Conservation (phyloP, 2,888 invertebrate species). For the Alentia gelatinosa region DNA sequence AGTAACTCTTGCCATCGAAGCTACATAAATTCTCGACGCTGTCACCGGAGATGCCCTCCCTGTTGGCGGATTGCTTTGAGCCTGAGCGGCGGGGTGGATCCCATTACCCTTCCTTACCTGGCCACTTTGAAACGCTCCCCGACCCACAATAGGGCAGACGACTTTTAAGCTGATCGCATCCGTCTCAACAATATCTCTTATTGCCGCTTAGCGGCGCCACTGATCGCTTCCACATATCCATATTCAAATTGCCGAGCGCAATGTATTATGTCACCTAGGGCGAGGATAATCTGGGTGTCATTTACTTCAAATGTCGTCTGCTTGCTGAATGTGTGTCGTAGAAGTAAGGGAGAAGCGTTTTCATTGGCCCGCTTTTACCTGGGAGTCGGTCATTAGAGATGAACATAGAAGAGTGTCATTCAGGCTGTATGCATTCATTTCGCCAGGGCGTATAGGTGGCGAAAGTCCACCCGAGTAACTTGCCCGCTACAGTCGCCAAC, state of each 20-base stretch:
- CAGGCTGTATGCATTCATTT: neutral
- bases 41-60: neutral
- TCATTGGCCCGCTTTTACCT: neutral
- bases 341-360: too few relatives aligned
- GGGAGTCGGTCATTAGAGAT: neutral
- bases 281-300: neutral
- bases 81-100: neutral
- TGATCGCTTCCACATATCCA: neutral
- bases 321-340: neutral
- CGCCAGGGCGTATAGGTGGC: neutral
- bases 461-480: neutral
- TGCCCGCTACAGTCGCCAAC: neutral
- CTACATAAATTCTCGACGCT: neutral
- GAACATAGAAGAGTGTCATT: neutral
- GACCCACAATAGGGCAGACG: neutral
- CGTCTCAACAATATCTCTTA: too few relatives aligned
- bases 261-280: neutral
- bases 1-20: neutral
- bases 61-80: neutral
- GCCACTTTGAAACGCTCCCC: neutral
- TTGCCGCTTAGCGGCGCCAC: neutral
- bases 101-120: slow-evolving; percentile 5
- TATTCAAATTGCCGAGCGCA: neutral
- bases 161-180: neutral
- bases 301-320: neutral